Base-by-base conservation (phyloP, 2,113 vertebrate genomes). In the Oceanites oceanicus region DNA sequence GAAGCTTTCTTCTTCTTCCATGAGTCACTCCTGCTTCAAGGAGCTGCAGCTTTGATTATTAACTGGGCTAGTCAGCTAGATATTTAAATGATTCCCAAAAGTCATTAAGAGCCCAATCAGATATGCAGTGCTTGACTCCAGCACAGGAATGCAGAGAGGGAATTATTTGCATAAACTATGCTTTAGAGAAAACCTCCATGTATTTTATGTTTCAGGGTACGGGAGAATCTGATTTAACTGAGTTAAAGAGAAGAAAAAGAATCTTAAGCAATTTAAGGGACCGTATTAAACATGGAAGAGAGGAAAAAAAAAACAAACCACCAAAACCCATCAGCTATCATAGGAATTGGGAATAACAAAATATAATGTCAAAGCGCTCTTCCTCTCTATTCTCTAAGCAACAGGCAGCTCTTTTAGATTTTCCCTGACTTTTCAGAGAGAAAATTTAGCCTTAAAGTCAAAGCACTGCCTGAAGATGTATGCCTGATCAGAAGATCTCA, bases 21-120 rank as follows among this genome's bases (percentile, higher is more conserved):
- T 52, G 86, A 95, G 89, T 95, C 94, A 88, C 78, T 96, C 91
- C 94, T 90, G 84, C 89, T 96, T 82, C 95, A 79, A 97, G 97
- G 89, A 95, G 92, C 95, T 90, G 94, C 92, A 61, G 95, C 94
- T 88, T 76, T 95, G 95, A 91, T 97, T 96, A 97, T 97, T 96
- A 97, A 97, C 96, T 91, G 95, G 89, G 91, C 96, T 95, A 91
- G 94, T 94, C 97, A 94, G 96, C 96, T 90, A 92, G 96, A 96
- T 97, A 96, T 92, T 97, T 96, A 97, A 97, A 96, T 96, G 96
- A 97, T 97, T 95, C 97, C 97, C 97, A 95, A 95, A 97, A 97
- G 97, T 97, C 95, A 97, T 97, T 97, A 97, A 97, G 87, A 97
- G 96, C 95, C 96, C 94, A 96, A 97, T 97, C 97, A 97, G 97